Evolutionary conservation across 2,797 vertebrate genomes (phyloP).

Genomic region (Falco cherrug): DNA sequence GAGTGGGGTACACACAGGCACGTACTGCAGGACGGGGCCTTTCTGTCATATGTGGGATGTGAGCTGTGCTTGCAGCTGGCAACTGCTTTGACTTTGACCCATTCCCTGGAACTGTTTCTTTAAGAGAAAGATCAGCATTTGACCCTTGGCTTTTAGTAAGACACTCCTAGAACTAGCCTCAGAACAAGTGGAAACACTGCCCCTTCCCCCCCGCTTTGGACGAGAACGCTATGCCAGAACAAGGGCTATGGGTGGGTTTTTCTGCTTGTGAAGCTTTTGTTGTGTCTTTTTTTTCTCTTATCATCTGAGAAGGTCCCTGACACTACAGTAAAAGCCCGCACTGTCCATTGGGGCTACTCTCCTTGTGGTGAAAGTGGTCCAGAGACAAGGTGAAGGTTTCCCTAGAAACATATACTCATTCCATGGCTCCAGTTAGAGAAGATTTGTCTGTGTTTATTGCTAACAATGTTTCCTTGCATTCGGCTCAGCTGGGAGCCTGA

Average conservation of each 20-base stretch:
- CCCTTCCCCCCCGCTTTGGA: background rate
- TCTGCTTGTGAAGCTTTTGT: background rate
- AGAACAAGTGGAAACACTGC: background rate
- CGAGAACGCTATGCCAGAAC: background rate
- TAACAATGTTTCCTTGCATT: background rate
- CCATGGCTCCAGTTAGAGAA: background rate
- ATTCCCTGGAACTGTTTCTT: background rate
- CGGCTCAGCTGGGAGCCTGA: background rate
- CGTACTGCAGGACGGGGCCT: background rate
- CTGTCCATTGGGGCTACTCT: background rate
- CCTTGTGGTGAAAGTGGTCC: background rate
- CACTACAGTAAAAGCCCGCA: background rate
- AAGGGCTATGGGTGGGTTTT: background rate
- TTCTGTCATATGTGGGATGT: background rate
- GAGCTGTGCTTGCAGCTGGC: background rate
- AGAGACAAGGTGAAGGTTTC: background rate
- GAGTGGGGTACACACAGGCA: too few relatives aligned
- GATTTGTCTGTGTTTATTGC: background rate
- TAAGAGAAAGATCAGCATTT: background rate
- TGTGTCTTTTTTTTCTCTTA: background rate
- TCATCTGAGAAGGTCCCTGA: background rate
- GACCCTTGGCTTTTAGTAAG: background rate
- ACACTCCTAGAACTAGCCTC: background rate
- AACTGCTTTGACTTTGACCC: background rate
- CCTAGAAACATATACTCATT: background rate